Evolutionary conservation across 2,797 vertebrate genomes (phyloP).

Genomic region (Pseudocheirus occidentalis): DNA sequence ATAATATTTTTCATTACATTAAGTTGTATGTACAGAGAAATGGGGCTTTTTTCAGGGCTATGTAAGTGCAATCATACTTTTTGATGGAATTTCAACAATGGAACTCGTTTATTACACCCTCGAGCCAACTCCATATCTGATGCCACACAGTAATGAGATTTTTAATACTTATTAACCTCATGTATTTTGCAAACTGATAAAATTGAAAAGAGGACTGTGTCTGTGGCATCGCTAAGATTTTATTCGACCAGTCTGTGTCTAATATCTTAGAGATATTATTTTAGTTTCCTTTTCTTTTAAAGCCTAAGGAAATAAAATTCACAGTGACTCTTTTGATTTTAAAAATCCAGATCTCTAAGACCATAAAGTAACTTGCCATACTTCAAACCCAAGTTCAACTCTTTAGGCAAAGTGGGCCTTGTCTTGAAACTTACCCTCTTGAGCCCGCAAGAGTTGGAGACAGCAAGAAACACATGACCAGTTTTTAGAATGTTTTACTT

Average conservation of each 20-base stretch:
- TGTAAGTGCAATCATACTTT: constrained; percentile 64
- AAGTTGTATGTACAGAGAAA: constrained; percentile 63
- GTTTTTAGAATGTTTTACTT: background rate
- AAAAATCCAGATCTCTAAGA: constrained; percentile 34
- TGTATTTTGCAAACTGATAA: constrained; percentile 79
- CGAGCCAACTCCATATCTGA: constrained; percentile 70
- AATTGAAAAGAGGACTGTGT: constrained; percentile 73
- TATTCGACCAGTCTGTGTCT: constrained; percentile 62
- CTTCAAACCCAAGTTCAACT: constrained; percentile 15
- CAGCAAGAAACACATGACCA: background rate
- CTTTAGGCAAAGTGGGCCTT: constrained; percentile 4
- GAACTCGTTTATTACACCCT: constrained; percentile 76
- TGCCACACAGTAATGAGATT: constrained; percentile 75
- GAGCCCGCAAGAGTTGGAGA: background rate
- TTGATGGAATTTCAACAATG: constrained; percentile 72
- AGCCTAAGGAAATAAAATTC: constrained; percentile 57
- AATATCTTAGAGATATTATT: constrained; percentile 60
- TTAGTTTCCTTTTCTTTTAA: constrained; percentile 40
- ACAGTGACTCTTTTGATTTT: constrained; percentile 38
- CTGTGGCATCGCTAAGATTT: constrained; percentile 59
- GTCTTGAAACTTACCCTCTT: background rate
- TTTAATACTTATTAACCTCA: constrained; percentile 81
- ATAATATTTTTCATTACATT: constrained; percentile 69
- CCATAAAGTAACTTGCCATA: constrained; percentile 49
- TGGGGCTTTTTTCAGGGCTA: constrained; percentile 55